Base-by-base conservation (phyloP, 2,797 vertebrate genomes). In the Macropus fuliginosus region DNA sequence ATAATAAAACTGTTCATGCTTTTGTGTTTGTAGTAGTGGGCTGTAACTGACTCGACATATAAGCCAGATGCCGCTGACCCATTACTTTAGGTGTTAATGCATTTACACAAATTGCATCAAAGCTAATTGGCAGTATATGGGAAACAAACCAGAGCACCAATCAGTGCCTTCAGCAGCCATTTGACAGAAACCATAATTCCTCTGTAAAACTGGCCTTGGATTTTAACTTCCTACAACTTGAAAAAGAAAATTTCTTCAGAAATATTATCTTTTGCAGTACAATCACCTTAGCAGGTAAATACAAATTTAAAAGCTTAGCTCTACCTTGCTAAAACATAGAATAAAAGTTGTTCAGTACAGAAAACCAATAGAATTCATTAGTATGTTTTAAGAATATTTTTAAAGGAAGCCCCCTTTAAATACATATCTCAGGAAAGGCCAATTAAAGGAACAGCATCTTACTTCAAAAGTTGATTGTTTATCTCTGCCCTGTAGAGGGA, bases 171-270 rank as follows among this genome's bases (percentile, higher is more conserved):
- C 74, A 0, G 0, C 56, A 8, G 92, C 92, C 95, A 90, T 96
- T 57, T 96, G 97, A 98, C 95, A 95, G 90, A 98, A 97, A 97
- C 97, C 97, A 96, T 97, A 97, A 96, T 97, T 98, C 97, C 97
- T 97, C 97, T 97, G 40, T 81, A 95, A 97, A 98, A 94, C 92
- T 96, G 97, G 94, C 92, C 55, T 54, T 87, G 56, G 27, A 56
- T 94, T 50, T 46, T 87, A 93, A 91, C 95, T 95, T 81, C 40
- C 94, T 46, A 74, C 62, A 94, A 92, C 87, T 95, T 95, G 54
- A 97, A 97, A 97, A 96, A 40, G 74, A 54, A 92, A 52, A 34
- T 27, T 92, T 52, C 66, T 94, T 1, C 31, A 92, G 93, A 95
- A 90, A 87, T 27, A 92, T 54, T 90, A 93, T 18, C 18, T 24